These are phyloP conservation scores for Sorex fumeus DNA, from an alignment of 2,113 vertebrate genomes.

Conservation along the genomic window DNA sequence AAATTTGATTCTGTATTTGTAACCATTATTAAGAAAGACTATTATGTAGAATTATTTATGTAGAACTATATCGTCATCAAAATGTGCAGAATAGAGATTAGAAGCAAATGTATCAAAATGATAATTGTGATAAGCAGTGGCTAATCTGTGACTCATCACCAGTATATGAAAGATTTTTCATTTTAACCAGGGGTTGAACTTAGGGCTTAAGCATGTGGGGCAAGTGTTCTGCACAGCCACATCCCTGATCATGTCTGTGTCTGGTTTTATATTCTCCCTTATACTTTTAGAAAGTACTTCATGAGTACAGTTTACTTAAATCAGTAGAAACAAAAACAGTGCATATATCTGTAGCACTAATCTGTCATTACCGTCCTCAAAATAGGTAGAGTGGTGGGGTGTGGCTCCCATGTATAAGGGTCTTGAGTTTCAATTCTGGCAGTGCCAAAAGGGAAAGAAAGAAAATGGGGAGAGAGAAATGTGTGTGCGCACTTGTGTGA, in stretches of 20 bases:
- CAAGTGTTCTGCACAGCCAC: too few relatives aligned
- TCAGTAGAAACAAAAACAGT: too few relatives aligned
- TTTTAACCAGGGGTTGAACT: too few relatives aligned
- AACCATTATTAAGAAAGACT: not conserved
- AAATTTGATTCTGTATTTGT: too few relatives aligned
- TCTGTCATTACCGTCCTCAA: not conserved
- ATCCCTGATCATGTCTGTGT: not conserved
- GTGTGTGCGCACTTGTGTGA: too few relatives aligned
- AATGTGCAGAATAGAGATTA: conserved; percentile 22
- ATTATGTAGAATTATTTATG: not conserved
- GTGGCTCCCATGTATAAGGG: not conserved
- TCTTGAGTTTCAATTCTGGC: not conserved
- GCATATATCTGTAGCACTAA: not conserved
- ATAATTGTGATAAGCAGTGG: not conserved
- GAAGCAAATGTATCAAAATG: conserved; percentile 1
- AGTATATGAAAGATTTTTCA: too few relatives aligned
- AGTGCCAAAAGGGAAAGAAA: not conserved
- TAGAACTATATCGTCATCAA: not conserved
- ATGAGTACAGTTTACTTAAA: too few relatives aligned
- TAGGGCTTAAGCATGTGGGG: too few relatives aligned
- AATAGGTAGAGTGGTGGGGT: not conserved
- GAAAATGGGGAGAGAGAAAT: not conserved
- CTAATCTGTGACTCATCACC: not conserved
- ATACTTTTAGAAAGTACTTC: not conserved
- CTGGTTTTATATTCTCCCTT: conserved; percentile 11